Conservation (phyloP, 2,888 invertebrate genomes). For the Pegoplata infirma region DNA sequence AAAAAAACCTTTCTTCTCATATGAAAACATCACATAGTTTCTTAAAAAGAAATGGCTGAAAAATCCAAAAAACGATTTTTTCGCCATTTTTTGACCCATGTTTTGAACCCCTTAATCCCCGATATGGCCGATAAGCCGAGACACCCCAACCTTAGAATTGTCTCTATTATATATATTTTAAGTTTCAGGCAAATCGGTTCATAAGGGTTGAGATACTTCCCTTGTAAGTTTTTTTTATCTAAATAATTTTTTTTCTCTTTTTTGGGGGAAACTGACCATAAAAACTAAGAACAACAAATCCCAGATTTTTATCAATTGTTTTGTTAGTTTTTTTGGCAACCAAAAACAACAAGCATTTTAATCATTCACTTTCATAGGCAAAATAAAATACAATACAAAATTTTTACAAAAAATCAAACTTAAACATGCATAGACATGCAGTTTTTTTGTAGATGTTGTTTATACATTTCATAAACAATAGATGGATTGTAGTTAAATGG, state of each 20-base stretch:
- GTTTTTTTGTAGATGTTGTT: constrained; percentile 29
- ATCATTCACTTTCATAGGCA: constrained; percentile 32
- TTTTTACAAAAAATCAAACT: neutral
- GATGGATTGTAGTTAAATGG: constrained; percentile 34
- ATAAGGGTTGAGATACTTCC: no score
- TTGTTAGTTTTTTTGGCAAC: constrained; percentile 3
- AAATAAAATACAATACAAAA: neutral
- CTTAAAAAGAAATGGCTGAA: no score
- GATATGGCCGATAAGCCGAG: no score
- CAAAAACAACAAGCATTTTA: constrained; percentile 14
- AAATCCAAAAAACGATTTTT: no score
- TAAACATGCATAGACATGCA: constrained; percentile 39
- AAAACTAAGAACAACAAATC: constrained; percentile 31
- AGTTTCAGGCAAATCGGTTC: no score
- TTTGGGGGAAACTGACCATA: constrained; percentile 18
- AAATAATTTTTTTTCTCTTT: neutral
- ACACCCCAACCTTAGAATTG: no score
- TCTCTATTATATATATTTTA: no score
- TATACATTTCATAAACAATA: constrained; percentile 20
- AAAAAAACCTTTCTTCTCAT: no score
- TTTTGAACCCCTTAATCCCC: no score
- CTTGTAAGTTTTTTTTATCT: neutral
- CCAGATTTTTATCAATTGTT: constrained; percentile 52
- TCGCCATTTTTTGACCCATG: no score
- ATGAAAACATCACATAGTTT: no score